Conservation (phyloP, 1,140 invertebrate genomes). For the Cherax destructor region DNA sequence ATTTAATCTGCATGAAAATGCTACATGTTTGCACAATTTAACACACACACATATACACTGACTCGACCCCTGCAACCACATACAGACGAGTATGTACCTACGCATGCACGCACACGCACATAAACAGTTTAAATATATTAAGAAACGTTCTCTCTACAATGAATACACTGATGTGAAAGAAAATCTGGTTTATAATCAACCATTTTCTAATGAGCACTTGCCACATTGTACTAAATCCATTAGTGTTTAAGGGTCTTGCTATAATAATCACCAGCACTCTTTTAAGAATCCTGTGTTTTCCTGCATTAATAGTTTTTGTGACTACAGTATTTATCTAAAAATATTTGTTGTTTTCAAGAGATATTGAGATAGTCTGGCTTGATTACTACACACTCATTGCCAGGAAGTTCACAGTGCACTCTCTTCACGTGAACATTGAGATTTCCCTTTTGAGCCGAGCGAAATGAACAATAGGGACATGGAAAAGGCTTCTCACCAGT, state of each 20-base stretch:
- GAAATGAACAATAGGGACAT: slow-evolving; percentile 44
- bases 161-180: too few relatives aligned
- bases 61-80: too few relatives aligned
- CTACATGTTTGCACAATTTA: too few relatives aligned
- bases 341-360: not conserved
- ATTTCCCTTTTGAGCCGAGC: slow-evolving; percentile 54
- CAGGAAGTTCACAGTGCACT: slow-evolving; percentile 1
- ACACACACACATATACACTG: too few relatives aligned
- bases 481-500: slow-evolving; percentile 47
- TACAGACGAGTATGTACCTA: too few relatives aligned
- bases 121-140: too few relatives aligned
- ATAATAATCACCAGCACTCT: not conserved
- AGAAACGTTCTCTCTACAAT: too few relatives aligned
- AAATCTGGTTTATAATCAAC: too few relatives aligned
- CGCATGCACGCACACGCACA: too few relatives aligned
- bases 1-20: too few relatives aligned
- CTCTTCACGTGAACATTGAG: slow-evolving; percentile 53
- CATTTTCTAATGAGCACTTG: too few relatives aligned
- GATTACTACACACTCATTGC: not conserved
- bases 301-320: not conserved
- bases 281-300: not conserved
- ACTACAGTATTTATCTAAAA: not conserved
- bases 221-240: too few relatives aligned
- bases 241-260: not conserved
- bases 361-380: not conserved